A percentile compares a stretch with the other conserved stretches of the same genome.
Evolutionary conservation across 2,113 vertebrate species (phyloP).

Genomic region (Larimichthys crocea): DNA sequence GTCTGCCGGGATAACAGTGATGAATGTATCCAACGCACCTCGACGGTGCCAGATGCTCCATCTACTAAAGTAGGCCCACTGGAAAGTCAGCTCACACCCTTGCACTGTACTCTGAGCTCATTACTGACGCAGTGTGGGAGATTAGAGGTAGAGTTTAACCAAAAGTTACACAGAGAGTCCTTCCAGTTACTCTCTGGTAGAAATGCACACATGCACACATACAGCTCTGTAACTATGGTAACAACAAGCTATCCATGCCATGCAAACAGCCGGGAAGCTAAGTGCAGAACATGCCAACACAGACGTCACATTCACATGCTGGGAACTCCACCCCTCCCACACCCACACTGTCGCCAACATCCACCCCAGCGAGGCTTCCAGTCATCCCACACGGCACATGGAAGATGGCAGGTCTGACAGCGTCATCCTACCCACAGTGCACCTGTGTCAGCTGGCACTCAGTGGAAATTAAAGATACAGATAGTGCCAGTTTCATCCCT

Average conservation of each 20-base stretch:
- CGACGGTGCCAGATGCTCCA: slow-evolving; percentile 47
- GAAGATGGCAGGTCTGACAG: slow-evolving; percentile 6
- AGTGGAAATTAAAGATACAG: neutral
- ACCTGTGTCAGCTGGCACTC: neutral
- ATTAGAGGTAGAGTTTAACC: neutral
- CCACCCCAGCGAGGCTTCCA: neutral
- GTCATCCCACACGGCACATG: neutral
- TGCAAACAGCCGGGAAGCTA: slow-evolving; percentile 46
- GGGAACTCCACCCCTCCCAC: slow-evolving; percentile 18
- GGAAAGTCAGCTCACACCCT: neutral
- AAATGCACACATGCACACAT: slow-evolving; percentile 11
- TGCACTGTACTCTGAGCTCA: neutral
- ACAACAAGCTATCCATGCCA: slow-evolving; percentile 41
- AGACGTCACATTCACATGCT: slow-evolving; percentile 27
- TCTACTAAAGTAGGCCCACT: slow-evolving; percentile 8
- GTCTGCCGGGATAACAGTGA: slow-evolving; percentile 49
- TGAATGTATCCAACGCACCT: slow-evolving; percentile 52
- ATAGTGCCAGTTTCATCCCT: neutral
- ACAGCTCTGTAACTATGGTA: slow-evolving; percentile 18
- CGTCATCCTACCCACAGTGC: neutral
- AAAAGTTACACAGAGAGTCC: slow-evolving; percentile 1
- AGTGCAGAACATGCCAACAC: slow-evolving; percentile 41
- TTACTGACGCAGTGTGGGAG: neutral
- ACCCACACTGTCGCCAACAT: slow-evolving; percentile 20
- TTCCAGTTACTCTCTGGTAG: neutral